Percentiles rank a stretch among this genome's conserved stretches.
Evolutionary conservation across 2,888 invertebrate species (phyloP).

Genomic region (Elmis aenea): DNA sequence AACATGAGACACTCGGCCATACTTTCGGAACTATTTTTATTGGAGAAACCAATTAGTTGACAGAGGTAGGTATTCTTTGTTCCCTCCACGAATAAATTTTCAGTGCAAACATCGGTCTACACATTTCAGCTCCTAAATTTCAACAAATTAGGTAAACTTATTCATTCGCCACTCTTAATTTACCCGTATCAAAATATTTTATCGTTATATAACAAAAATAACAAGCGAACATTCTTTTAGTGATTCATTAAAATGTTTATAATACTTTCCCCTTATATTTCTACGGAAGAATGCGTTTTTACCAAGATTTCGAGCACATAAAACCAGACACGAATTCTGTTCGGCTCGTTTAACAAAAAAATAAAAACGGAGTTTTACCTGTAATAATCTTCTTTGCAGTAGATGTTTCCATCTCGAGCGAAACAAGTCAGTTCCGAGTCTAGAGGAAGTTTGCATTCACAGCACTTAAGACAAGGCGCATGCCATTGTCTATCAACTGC

Average conservation of each 20-base stretch:
- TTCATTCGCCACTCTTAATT: neutral
- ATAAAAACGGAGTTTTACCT: too few relatives aligned
- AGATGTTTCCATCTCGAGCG: constrained; percentile 82
- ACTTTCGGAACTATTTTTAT: too few relatives aligned
- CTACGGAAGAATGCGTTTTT: too few relatives aligned
- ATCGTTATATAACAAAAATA: constrained; percentile 19
- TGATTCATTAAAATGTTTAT: constrained; percentile 26
- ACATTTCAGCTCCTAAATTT: neutral
- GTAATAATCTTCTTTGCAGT: constrained; percentile 92
- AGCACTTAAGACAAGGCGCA: constrained; percentile 75
- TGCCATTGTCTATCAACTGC: constrained; percentile 91
- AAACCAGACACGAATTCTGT: too few relatives aligned
- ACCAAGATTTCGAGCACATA: too few relatives aligned
- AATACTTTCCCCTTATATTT: neutral
- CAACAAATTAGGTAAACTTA: neutral
- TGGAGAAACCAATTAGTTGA: constrained; percentile 15
- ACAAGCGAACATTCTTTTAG: constrained; percentile 24
- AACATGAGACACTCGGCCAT: too few relatives aligned
- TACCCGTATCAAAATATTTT: constrained; percentile 9
- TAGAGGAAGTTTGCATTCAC: constrained; percentile 77
- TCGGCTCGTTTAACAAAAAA: too few relatives aligned
- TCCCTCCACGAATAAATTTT: neutral
- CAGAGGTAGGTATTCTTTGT: constrained; percentile 8
- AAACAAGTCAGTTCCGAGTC: constrained; percentile 87
- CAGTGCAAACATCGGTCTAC: neutral